Conservation (phyloP, 92 coral and sea anemone genomes). For the Meandrina meandrites region DNA sequence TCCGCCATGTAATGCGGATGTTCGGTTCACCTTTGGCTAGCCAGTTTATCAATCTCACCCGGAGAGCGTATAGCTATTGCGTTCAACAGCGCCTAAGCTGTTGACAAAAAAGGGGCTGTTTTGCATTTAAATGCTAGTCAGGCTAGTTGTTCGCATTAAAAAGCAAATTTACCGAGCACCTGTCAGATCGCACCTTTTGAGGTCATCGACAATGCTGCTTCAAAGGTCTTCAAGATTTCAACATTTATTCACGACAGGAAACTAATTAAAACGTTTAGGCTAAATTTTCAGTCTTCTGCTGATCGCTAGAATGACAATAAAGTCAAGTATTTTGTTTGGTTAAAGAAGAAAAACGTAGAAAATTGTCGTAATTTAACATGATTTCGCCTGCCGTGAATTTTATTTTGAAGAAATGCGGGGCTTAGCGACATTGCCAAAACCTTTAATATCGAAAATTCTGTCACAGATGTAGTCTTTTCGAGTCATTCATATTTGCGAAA, state of each 20-base stretch:
- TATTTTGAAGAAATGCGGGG: not conserved
- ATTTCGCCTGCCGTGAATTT: not conserved
- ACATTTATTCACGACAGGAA: not conserved
- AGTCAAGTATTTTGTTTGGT: not conserved
- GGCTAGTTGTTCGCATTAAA: not conserved
- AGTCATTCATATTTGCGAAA: not conserved
- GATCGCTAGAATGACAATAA: not conserved
- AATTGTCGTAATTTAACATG: not conserved
- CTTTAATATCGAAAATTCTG: not conserved
- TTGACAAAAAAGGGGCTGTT: not conserved
- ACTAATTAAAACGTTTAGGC: not conserved
- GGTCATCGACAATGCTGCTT: not conserved
- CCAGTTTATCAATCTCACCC: not conserved
- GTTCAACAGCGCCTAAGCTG: not conserved
- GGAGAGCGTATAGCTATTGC: not conserved
- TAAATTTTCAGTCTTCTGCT: not conserved
- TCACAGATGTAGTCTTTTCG: not conserved
- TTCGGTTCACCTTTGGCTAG: not conserved
- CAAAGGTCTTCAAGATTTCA: not conserved
- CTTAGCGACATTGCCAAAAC: not conserved
- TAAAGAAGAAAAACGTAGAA: not conserved
- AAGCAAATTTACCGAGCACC: not conserved
- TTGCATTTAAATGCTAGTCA: not conserved
- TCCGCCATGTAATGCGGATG: too few species aligned
- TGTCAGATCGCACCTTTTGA: not conserved